Percentiles rank a stretch among this genome's conserved stretches.
These are phyloP conservation scores for Luperina nickerlii DNA, from an alignment of 2,888 invertebrate genomes.

Conservation along the genomic window DNA sequence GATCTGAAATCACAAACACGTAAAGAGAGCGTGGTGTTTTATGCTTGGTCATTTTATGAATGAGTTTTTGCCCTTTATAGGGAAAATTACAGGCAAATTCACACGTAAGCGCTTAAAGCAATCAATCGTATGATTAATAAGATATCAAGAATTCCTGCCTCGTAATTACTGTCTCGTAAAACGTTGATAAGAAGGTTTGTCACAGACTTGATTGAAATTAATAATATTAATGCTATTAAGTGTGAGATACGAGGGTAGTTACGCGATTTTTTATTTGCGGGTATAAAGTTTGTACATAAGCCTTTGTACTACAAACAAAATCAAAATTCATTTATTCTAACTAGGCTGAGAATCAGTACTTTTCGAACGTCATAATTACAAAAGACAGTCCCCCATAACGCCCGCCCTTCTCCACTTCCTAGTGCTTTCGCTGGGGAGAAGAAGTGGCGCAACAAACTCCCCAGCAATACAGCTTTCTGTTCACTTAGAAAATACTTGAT, in stretches of 20 bases:
- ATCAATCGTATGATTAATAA: constrained; percentile 12
- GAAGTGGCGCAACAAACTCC: no score
- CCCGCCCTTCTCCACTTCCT: no score
- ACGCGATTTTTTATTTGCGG: constrained; percentile 6
- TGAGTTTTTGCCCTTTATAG: neutral
- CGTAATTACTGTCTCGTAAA: constrained; percentile 8
- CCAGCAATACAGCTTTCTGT: no score
- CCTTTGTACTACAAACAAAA: no score
- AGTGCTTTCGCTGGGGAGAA: no score
- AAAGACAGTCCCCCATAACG: no score
- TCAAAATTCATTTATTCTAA: no score
- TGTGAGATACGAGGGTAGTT: neutral
- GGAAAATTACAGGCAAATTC: neutral
- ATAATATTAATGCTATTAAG: neutral
- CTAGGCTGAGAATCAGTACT: no score
- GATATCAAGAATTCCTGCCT: constrained; percentile 4
- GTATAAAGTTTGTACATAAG: neutral
- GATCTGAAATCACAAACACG: no score
- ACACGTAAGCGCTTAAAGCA: neutral
- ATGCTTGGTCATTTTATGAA: neutral
- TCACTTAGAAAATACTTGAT: no score
- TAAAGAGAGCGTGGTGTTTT: neutral
- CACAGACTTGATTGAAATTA: constrained; percentile 3
- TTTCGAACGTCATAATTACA: no score
- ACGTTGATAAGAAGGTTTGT: constrained; percentile 11